Evolutionary conservation across 2,888 invertebrate species (phyloP), one percentile per base, ranked within the genome.

Genomic region (Nomada goodeniana): DNA sequence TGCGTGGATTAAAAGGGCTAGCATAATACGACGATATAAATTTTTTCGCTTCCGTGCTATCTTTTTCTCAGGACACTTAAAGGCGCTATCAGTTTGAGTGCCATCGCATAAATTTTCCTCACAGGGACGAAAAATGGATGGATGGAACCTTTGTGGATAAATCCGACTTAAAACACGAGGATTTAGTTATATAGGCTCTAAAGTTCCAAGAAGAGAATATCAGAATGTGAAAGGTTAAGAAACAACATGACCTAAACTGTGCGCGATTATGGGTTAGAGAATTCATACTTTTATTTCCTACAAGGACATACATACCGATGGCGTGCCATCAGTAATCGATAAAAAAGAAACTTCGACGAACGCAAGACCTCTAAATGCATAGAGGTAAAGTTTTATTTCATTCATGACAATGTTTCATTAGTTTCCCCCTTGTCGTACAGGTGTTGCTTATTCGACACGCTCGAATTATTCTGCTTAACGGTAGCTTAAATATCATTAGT

Each of bases 141-240:
- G 18, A 42, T 18, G n/a, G n/a, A 23, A 23, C 36, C 29, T 20
- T 13, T 0, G 36, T 5, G 4, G 13, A 13, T 20, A 5, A 36
- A 20, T 10, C 13, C 44, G 26, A 1, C 53, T 18, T 7, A 3
- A 47, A 29, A 7, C 10, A 29, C n/a, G 36, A 36, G 36, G 36
- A 36, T 36, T 36, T 36, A 36, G 36, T 36, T 36, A 36, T 36
- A 36, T 36, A 36, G 36, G 36, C 36, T 36, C 7, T 36, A 36
- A 36, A 36, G 36, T 7, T 36, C 36, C 36, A 7, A 36, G 26
- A 63, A 61, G 20, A 13, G 29, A 55, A 20, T 13, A 44, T 57
- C 20, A 20, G 57, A 82, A 82, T 76, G 70, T 64, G 67, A 76
- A 60, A 76, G 70, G 65, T 75, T 44, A 57, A 61, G 47, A 73